Evolutionary conservation across 2,888 invertebrate species (phyloP), one percentile per base, ranked within the genome.

Genomic region (Lochmaea capreae): DNA sequence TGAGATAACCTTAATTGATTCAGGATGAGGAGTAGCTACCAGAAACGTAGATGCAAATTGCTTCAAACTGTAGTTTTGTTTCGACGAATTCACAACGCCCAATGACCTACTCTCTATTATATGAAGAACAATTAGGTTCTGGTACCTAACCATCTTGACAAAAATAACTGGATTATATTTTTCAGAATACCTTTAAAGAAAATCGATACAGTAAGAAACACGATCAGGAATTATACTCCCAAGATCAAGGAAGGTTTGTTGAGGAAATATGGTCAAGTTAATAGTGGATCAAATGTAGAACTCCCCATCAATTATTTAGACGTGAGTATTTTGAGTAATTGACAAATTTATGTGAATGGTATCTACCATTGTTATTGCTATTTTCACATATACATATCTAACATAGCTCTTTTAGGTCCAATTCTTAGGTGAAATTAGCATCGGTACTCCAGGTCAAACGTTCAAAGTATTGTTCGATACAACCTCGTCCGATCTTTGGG

Each of bases 401-500:
- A 1, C 33, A 39, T 39, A 8, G 33, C 9, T 39, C 33, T 73
- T 81, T 22, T 85, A 92, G 94, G 95, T 97, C 63, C 97, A 97
- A 86, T 97, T 97, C 88, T 97, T 94, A 88, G 97, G 97, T n/a
- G 92, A 92, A 5, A 96, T 97, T 80, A 88, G 91, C 0, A 94
- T 97, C 87, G 97, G 97, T 70, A 92, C 91, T 43, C 97, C 97
- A 43, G 92, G 95, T 66, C 97, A 97, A 88, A 89, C 88, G 11
- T 97, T 97, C 88, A 93, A 92, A 81, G 97, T 97, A 76, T 93
- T 98, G 73, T 98, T 98, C 88, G 98, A 98, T 87, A 98, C 98
- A 0, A 98, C 98, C 77, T 97, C 97, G 11, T 96, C 97, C 62
- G 98, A 98, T 87, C 90, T 98, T 69, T 98, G 98, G 98, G 93